These are phyloP conservation scores for Nomada hirtipes DNA, from an alignment of 2,888 invertebrate genomes.

Conservation along the genomic window DNA sequence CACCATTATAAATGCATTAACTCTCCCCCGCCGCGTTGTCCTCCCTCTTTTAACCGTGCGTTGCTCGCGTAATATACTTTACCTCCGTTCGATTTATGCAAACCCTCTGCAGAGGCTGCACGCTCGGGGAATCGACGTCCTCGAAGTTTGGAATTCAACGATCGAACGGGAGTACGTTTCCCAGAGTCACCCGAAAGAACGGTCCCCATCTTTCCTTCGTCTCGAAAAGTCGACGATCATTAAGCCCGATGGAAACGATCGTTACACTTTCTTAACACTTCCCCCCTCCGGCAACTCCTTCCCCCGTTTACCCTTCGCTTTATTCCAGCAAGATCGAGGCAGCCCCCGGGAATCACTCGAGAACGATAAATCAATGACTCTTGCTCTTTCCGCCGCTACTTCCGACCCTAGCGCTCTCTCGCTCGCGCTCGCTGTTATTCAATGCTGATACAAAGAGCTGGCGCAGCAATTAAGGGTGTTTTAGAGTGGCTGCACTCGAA, in stretches of 20 bases:
- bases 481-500: constrained; percentile 82
- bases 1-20: constrained; percentile 83
- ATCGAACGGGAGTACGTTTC: too few species aligned
- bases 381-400: constrained; percentile 61
- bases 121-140: background rate
- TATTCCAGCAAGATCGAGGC: constrained; percentile 68
- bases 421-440: constrained; percentile 37
- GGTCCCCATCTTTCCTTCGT: constrained; percentile 37
- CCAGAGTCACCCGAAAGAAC: background rate
- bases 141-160: too few species aligned
- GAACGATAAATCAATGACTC: constrained; percentile 78
- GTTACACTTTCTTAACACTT: constrained; percentile 70
- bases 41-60: constrained; percentile 43
- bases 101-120: constrained; percentile 10
- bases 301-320: constrained; percentile 44
- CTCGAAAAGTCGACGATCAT: constrained; percentile 66
- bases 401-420: constrained; percentile 44
- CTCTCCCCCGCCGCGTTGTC: constrained; percentile 64
- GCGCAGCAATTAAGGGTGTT: constrained; percentile 84
- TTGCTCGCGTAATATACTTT: constrained; percentile 45
- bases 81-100: constrained; percentile 33
- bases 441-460: constrained; percentile 66
- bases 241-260: constrained; percentile 65
- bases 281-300: background rate
- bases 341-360: constrained; percentile 61